phyloP scores from a whole-genome alignment of 2,113 vertebrate genomes.

The Limanda limanda region DNA sequence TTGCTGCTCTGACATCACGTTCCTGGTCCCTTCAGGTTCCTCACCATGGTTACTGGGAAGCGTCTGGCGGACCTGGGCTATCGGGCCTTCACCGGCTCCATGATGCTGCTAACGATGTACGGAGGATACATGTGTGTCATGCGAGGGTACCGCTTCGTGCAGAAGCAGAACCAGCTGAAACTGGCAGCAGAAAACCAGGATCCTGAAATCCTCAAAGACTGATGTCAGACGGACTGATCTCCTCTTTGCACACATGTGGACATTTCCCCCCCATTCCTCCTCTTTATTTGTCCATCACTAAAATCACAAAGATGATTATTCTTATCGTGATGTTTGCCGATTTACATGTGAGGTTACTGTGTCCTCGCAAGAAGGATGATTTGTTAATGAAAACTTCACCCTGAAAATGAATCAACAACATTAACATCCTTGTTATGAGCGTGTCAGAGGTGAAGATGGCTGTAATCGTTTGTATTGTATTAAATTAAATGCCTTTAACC shows the following conservation, averaged over 20 bases:
- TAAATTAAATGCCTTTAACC: constrained; percentile 62
- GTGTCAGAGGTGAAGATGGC: neutral
- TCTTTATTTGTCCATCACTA: neutral
- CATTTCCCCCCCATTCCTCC: constrained; percentile 5
- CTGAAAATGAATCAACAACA: constrained; percentile 14
- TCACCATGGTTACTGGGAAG: constrained; percentile 88
- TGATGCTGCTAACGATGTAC: constrained; percentile 92
- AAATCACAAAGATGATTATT: constrained; percentile 25
- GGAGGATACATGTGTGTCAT: constrained; percentile 88
- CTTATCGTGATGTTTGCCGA: constrained; percentile 5
- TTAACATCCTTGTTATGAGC: neutral
- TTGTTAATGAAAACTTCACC: constrained; percentile 16
- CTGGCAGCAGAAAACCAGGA: constrained; percentile 80
- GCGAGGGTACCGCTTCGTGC: constrained; percentile 81
- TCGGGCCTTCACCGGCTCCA: constrained; percentile 89
- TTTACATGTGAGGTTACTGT: neutral
- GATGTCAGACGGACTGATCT: neutral
- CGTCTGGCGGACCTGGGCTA: constrained; percentile 92
- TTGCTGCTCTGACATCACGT: neutral
- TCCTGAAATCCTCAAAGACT: constrained; percentile 74
- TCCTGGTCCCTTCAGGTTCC: constrained; percentile 20
- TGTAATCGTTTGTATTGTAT: constrained; percentile 46
- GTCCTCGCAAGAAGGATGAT: constrained; percentile 2
- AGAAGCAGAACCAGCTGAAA: constrained; percentile 74
- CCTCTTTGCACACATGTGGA: constrained; percentile 42